Evolutionary conservation across 2,888 invertebrate genomes (phyloP).

Genomic region (Salpingus planirostris): DNA sequence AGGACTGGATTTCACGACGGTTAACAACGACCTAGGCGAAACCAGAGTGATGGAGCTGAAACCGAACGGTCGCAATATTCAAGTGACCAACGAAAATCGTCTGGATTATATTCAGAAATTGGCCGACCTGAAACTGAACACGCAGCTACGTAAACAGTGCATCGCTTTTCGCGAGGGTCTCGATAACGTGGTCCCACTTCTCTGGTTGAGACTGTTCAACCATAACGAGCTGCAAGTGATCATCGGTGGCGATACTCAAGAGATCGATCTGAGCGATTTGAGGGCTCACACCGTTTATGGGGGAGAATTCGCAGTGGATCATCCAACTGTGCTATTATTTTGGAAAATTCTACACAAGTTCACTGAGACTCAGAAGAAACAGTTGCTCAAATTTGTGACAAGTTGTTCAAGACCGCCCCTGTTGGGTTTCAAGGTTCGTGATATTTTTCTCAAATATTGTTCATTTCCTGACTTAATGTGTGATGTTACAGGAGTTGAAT

Average conservation of each 20-base stretch:
- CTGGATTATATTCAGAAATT: constrained; percentile 95
- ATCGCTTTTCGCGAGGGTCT: constrained; percentile 83
- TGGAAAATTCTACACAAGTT: constrained; percentile 84
- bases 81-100: constrained; percentile 85
- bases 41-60: constrained; percentile 85
- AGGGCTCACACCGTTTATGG: constrained; percentile 78
- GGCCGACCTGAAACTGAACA: constrained; percentile 92
- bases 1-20: constrained; percentile 87
- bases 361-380: constrained; percentile 73
- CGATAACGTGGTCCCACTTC: constrained; percentile 79
- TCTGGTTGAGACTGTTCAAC: constrained; percentile 93
- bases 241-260: constrained; percentile 92
- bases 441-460: too few species aligned
- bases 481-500: constrained; percentile 65
- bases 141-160: constrained; percentile 79
- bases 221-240: constrained; percentile 90
- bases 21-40: constrained; percentile 84
- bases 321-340: constrained; percentile 78
- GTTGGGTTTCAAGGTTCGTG: constrained; percentile 83
- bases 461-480: constrained; percentile 5
- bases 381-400: constrained; percentile 93
- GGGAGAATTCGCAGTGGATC: constrained; percentile 70
- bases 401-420: constrained; percentile 95
- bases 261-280: constrained; percentile 87
- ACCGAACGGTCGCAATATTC: constrained; percentile 79